phyloP scores from a whole-genome alignment of 2,888 invertebrate species.

The Papilio demoleus region DNA sequence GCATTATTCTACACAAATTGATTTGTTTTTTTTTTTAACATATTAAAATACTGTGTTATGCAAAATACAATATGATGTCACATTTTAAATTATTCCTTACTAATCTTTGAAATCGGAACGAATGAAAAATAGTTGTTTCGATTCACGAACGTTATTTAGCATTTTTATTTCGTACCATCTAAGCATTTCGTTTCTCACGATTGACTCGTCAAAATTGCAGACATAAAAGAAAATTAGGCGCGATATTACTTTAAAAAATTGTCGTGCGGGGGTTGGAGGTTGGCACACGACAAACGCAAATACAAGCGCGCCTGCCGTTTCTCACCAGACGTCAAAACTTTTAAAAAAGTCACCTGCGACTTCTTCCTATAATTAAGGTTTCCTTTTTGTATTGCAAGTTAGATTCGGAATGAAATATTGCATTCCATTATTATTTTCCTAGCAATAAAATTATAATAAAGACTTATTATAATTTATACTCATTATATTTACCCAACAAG shows the following conservation, averaged over 20 bases:
- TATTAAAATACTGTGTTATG: no score
- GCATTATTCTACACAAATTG: neutral
- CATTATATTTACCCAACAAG: no score
- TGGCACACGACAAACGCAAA: slow-evolving; percentile 72
- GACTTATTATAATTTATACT: no score
- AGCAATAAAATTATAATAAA: neutral
- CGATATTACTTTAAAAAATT: slow-evolving; percentile 74
- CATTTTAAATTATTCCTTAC: neutral
- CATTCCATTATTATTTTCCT: slow-evolving; percentile 41
- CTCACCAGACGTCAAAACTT: slow-evolving; percentile 63
- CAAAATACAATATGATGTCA: no score
- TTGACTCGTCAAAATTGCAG: slow-evolving; percentile 74
- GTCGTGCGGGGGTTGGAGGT: slow-evolving; percentile 49
- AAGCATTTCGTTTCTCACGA: slow-evolving; percentile 53
- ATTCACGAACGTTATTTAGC: slow-evolving; percentile 7
- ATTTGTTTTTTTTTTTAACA: no score
- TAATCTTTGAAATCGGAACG: neutral
- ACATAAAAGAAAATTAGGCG: slow-evolving; percentile 76
- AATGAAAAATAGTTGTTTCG: slow-evolving; percentile 24
- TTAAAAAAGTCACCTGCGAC: slow-evolving; percentile 57
- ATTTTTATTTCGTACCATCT: slow-evolving; percentile 20
- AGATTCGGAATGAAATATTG: slow-evolving; percentile 41
- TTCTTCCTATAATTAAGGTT: slow-evolving; percentile 47
- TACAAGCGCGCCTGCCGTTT: slow-evolving; percentile 63
- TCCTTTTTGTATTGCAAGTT: slow-evolving; percentile 26